Base-by-base conservation (phyloP, 2,888 invertebrate genomes). In the Disparrhopalites patrizii region DNA sequence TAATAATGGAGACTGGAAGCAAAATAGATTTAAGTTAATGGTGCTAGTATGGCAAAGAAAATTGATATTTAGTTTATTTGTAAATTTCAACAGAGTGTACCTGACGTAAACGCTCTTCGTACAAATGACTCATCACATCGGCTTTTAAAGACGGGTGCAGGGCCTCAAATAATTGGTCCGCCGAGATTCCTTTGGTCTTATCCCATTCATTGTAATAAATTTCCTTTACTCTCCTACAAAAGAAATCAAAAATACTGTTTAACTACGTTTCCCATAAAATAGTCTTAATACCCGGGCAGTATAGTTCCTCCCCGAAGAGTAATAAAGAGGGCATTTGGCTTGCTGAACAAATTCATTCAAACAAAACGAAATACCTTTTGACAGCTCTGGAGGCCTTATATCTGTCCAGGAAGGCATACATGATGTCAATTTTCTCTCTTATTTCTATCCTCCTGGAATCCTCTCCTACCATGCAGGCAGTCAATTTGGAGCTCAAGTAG, bases 161-260 rank as follows among this genome's bases (percentile, higher is more conserved):
- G 0, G 73, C 68, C 5, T 57, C 28, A 38, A 75, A 75, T 10
- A 75, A 61, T 27, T 65, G 58, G 3, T 60, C 52, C 2, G 69
- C 66, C 23, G 61, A 55, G 33, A 72, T 68, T 1, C 72, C 73
- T 8, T 62, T 62, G 1, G 70, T 72, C 47, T 72, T 71, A 30
- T 75, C 70, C 75, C 75, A 75, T 3, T 57, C 66, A 30, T 68
- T 70, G 10, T 70, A 67, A 47, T 70, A 75, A 27, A 66, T 50
- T 27, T 73, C 73, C 23, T 63, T 56, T 0, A 73, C 73, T 5
- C 75, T 56, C 50, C 72, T 73, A 40, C n/a, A n/a, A n/a, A n/a
- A n/a, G n/a, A n/a, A 43, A 40, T 31, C 33, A 30, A 30, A 10
- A 13, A 30, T 18, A 36, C 7, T 7, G 8, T 36, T 15, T 36